A percentile compares a stretch with the other conserved stretches of the same genome.
Conservation (phyloP, 2,888 invertebrate species). For the Acrobasis suavella region DNA sequence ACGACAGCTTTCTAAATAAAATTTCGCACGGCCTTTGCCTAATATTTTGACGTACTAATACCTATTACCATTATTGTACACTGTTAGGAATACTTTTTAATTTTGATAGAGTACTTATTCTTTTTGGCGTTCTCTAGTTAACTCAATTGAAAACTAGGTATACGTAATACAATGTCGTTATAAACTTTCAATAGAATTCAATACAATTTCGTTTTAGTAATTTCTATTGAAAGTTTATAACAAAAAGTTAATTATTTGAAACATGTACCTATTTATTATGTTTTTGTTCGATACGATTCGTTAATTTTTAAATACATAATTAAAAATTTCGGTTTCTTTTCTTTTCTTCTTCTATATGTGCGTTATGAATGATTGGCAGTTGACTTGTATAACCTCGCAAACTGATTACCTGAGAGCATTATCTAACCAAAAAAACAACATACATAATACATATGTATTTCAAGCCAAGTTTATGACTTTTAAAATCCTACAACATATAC, state of each 20-base stretch:
- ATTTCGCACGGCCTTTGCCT: conserved; percentile 5
- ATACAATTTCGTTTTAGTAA: too few species aligned
- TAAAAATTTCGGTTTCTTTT: background rate
- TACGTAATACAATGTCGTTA: too few species aligned
- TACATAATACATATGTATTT: too few species aligned
- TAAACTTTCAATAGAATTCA: too few species aligned
- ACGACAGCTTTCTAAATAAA: conserved; percentile 12
- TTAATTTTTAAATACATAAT: background rate
- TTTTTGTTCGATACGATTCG: background rate
- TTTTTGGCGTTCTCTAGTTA: too few species aligned
- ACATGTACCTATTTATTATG: background rate
- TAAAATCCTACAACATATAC: too few species aligned
- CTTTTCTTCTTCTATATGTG: background rate
- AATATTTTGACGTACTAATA: background rate
- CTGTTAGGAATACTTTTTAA: background rate
- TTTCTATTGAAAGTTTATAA: background rate
- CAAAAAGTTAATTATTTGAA: background rate
- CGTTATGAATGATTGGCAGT: background rate
- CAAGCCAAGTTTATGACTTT: too few species aligned
- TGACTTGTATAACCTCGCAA: background rate
- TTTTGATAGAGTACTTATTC: background rate
- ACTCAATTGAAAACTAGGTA: too few species aligned
- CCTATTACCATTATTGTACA: background rate
- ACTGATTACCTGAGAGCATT: too few species aligned
- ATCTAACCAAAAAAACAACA: too few species aligned